phyloP scores from a whole-genome alignment of 2,113 vertebrate genomes.

The human region DNA sequence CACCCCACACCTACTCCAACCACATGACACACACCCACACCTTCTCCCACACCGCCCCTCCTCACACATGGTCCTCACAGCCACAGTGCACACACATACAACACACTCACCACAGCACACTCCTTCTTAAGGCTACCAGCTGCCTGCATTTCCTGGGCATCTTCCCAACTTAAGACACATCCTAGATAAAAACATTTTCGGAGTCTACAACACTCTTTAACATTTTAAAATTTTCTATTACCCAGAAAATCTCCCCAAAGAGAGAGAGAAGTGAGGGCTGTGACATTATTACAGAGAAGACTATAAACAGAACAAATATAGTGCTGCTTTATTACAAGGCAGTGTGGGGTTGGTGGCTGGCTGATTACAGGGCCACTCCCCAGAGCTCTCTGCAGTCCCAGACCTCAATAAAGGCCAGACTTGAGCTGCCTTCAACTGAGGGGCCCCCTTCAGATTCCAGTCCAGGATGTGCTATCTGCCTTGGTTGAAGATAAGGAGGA shows the following conservation, averaged over 20 bases:
- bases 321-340: conserved; percentile 89
- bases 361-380: conserved; percentile 88
- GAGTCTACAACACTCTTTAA: conserved; percentile 58
- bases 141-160: conserved; percentile 25
- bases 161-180: conserved; percentile 63
- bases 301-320: conserved; percentile 89
- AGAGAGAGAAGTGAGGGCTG: conserved; percentile 78
- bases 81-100: background rate
- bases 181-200: conserved; percentile 60
- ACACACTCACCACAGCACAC: background rate
- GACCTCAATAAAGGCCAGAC: conserved; percentile 88
- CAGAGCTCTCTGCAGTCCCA: conserved; percentile 78
- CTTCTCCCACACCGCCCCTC: background rate
- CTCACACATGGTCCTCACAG: background rate
- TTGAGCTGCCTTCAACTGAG: conserved; percentile 78
- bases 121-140: background rate
- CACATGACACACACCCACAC: conserved; percentile 3
- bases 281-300: conserved; percentile 88
- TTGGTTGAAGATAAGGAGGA: conserved; percentile 60
- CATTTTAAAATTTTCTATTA: conserved; percentile 77
- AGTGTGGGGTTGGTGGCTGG: conserved; percentile 83
- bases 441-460: conserved; percentile 61
- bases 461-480: conserved; percentile 65
- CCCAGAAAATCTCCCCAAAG: conserved; percentile 79
- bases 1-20: background rate